Base-by-base conservation (phyloP, 1,140 invertebrate genomes). In the Phymastichus coffea region DNA sequence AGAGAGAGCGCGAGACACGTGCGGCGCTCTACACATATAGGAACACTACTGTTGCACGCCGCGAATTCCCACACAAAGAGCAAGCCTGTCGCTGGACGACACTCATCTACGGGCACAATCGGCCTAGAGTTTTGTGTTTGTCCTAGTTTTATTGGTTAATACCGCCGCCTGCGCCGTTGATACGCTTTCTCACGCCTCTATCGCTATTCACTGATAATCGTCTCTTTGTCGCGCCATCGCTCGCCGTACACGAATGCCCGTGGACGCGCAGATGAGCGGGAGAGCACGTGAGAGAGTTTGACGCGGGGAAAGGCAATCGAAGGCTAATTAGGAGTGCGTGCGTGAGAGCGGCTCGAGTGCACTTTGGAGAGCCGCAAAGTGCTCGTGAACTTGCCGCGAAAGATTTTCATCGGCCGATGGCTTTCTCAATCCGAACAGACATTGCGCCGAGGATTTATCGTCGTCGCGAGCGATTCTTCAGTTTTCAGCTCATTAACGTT, bases 31-130 rank as follows among this genome's bases (percentile, higher is more conserved):
- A 30, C n/a, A n/a, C 35, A 47, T 54, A 71, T 68, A 71, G 64
- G 66, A 71, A 70, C 68, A 71, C 69, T 71, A 71, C 69, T 71
- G 69, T 71, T 68, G 67, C 22, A 55, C 63, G 63, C 65, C 44
- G 14, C 19, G 7, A n/a, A n/a, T n/a, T n/a, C n/a, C n/a, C n/a
- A n/a, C n/a, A n/a, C n/a, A n/a, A n/a, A 22, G 40, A 28, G 20
- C 47, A 26, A 20, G 47, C 46, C 55, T 52, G 54, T 7, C 48
- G 14, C 53, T 26, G 19, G 4, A 30, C 37, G 53, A 57, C 47
- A 33, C 10, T 3, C n/a, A 10, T 2, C 3, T 20, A 35, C 57
- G 15, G 38, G n/a, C n/a, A n/a, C n/a, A n/a, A 3, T 9, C 28
- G 30, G n/a, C 17, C n/a, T 15, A 14, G 41, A 23, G 41, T 40